These are phyloP conservation scores for Tylochromis polylepis DNA, from an alignment of 2,113 vertebrate genomes.

Conservation along the genomic window DNA sequence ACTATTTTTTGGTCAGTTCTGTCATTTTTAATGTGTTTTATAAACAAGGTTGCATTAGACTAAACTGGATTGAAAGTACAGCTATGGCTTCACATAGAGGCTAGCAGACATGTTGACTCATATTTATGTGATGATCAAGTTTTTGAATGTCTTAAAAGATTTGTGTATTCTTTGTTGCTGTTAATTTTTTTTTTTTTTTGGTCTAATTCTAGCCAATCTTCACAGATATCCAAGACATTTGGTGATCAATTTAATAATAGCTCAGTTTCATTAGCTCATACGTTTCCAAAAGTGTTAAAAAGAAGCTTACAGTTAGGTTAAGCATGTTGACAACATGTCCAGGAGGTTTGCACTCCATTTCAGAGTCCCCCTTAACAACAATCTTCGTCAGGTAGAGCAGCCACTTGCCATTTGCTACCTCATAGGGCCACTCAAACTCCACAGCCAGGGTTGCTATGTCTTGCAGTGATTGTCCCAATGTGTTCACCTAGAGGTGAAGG, in stretches of 20 bases:
- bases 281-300: not conserved
- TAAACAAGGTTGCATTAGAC: not conserved
- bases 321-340: constrained; percentile 80
- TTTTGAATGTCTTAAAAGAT: not conserved
- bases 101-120: not conserved
- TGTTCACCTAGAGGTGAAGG: constrained; percentile 71
- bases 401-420: constrained; percentile 91
- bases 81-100: not conserved
- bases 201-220: not conserved
- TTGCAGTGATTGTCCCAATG: constrained; percentile 74
- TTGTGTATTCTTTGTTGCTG: not conserved
- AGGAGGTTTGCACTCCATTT: constrained; percentile 75
- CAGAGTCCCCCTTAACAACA: constrained; percentile 62
- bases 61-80: not conserved
- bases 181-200: not conserved
- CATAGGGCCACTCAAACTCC: constrained; percentile 88
- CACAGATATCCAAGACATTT: not conserved
- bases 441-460: constrained; percentile 79
- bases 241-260: not conserved
- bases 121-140: not conserved
- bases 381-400: constrained; percentile 90
- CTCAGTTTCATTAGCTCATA: not conserved
- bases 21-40: not conserved
- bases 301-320: constrained; percentile 83
- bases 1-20: not conserved